phyloP scores from a whole-genome alignment of 1,140 invertebrate species.

The Musca domestica region DNA sequence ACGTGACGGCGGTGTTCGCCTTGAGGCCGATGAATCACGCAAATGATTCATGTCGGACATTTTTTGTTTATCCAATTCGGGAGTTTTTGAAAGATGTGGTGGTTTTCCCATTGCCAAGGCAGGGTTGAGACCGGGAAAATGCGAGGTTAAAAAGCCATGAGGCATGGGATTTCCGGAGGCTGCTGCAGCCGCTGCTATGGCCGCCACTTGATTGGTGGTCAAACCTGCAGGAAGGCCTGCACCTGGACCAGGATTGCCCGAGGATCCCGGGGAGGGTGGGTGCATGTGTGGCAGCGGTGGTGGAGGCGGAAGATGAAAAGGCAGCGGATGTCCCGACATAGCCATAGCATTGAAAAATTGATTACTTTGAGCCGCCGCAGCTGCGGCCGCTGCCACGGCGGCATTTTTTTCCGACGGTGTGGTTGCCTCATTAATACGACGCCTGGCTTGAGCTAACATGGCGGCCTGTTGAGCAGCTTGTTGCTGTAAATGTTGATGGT shows the following conservation, averaged over 20 bases:
- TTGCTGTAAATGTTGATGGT: constrained; percentile 34
- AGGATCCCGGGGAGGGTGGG: constrained; percentile 32
- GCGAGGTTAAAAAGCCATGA: constrained; percentile 54
- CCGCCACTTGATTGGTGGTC: constrained; percentile 56
- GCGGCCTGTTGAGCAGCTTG: constrained; percentile 35
- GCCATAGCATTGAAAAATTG: constrained; percentile 62
- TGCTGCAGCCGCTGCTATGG: constrained; percentile 57
- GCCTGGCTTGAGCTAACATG: constrained; percentile 47
- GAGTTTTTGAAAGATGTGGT: constrained; percentile 22
- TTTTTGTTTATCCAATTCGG: constrained; percentile 23
- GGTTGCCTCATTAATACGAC: constrained; percentile 56
- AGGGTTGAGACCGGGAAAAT: constrained; percentile 39
- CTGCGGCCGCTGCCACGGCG: constrained; percentile 48
- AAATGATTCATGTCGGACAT: constrained; percentile 11
- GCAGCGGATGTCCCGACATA: constrained; percentile 61
- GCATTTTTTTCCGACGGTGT: constrained; percentile 43
- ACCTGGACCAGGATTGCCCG: not conserved
- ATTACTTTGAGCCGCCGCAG: constrained; percentile 45
- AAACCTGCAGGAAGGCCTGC: constrained; percentile 42
- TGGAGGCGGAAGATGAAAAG: constrained; percentile 64
- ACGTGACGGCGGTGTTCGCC: not conserved
- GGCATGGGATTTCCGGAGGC: constrained; percentile 53
- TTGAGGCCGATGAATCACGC: not conserved
- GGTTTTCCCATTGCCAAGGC: constrained; percentile 20
- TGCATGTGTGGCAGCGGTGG: constrained; percentile 57